Conservation (phyloP, 2,888 invertebrate species). For the Harpagoxenus sublaevis region DNA sequence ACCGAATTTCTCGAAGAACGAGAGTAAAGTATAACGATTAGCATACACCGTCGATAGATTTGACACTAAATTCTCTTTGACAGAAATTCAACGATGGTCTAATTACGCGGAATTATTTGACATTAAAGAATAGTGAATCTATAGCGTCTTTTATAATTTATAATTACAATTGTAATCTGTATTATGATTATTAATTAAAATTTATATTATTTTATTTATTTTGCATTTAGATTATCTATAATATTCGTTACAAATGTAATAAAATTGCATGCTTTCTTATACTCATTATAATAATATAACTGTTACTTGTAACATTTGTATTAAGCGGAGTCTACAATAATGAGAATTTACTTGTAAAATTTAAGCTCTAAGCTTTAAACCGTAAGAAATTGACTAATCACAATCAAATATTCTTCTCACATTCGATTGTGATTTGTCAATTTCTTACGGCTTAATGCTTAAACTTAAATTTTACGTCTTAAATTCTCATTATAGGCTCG, state of each 20-base stretch:
- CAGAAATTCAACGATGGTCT: not conserved
- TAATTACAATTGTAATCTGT: slow-evolving; percentile 1
- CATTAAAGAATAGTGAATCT: not conserved
- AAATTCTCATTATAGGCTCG: too few relatives aligned
- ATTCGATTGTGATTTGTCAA: too few relatives aligned
- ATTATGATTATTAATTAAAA: not conserved
- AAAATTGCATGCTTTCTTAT: not conserved
- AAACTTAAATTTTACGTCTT: too few relatives aligned
- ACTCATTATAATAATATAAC: not conserved
- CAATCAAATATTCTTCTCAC: too few relatives aligned
- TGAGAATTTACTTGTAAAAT: too few relatives aligned
- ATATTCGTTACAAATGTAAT: not conserved
- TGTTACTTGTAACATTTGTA: not conserved
- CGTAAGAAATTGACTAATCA: too few relatives aligned
- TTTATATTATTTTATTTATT: not conserved
- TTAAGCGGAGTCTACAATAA: not conserved
- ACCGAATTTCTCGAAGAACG: not conserved
- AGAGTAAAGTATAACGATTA: not conserved
- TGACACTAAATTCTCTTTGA: not conserved
- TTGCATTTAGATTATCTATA: not conserved
- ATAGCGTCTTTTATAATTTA: not conserved
- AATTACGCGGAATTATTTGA: not conserved
- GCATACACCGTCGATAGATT: not conserved
- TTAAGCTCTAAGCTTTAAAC: too few relatives aligned
- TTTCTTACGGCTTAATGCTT: too few relatives aligned